A percentile compares a stretch with the other conserved stretches of the same genome.
These are phyloP conservation scores for Poeciliopsis presidionis DNA, from an alignment of 2,797 vertebrate species.

Conservation along the genomic window DNA sequence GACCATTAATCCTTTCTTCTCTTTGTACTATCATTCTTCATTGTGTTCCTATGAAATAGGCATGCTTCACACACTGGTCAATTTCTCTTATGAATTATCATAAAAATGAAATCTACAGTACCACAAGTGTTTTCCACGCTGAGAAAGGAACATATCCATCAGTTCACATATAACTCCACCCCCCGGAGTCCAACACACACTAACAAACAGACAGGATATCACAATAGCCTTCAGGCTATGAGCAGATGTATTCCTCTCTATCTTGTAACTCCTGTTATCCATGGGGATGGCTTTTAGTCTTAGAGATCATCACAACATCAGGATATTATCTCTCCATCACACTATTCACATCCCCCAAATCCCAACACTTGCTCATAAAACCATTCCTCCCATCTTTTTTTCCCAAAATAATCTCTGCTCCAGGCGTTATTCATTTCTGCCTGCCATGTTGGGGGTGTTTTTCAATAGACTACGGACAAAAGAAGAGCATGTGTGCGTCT, in stretches of 20 bases:
- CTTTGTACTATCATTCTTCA: not conserved
- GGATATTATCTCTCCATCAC: conserved; percentile 40
- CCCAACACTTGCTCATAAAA: conserved; percentile 40
- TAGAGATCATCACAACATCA: conserved; percentile 58
- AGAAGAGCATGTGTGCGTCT: conserved; percentile 13
- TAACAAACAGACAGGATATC: conserved; percentile 34
- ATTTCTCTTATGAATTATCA: conserved; percentile 41
- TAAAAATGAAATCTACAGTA: conserved; percentile 38
- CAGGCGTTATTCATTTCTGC: conserved; percentile 52
- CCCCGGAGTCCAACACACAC: conserved; percentile 41
- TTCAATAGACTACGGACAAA: conserved; percentile 44
- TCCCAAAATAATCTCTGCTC: conserved; percentile 46
- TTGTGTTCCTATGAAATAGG: not conserved
- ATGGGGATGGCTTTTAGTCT: conserved; percentile 37
- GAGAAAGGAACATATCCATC: conserved; percentile 41
- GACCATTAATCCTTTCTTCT: conserved; percentile 16
- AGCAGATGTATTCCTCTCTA: conserved; percentile 50
- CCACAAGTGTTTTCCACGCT: conserved; percentile 18
- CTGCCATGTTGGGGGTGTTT: conserved; percentile 35
- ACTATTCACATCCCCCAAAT: conserved; percentile 33
- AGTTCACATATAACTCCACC: conserved; percentile 21
- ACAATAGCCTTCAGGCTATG: conserved; percentile 52
- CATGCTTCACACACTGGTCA: conserved; percentile 29
- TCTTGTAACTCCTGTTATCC: conserved; percentile 56
- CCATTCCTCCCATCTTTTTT: conserved; percentile 19